Base-by-base conservation (phyloP, 2,888 invertebrate genomes). In the Caenorhabditis drosophilae region DNA sequence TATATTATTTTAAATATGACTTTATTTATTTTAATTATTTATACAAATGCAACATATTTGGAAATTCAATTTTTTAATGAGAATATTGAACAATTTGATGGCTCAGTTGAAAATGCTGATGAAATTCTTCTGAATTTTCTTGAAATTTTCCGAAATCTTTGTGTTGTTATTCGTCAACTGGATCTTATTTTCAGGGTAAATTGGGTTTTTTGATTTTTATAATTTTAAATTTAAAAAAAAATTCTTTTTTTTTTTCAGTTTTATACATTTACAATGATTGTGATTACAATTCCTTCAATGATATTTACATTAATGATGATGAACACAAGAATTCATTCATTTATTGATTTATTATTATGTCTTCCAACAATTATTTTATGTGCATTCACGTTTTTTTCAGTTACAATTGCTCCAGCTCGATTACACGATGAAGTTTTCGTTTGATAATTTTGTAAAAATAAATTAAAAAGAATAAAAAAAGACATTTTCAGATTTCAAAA, bases 401-500 rank as follows among this genome's bases (percentile, higher is more conserved):
- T 72, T 1, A 72, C 72, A 0, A 59, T 72, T 38, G 67, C 72
- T 50, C 72, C 72, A 18, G 72, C 72, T 0, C 52, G 72, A 18
- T 46, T 72, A 4, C 72, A 72, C 40, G 72, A 72, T 49, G 67
- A 67, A 54, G 64, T 46, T n/a, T 25, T 12, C 22, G n/a, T n/a
- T n/a, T n/a, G n/a, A n/a, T n/a, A n/a, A n/a, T n/a, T n/a, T n/a
- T n/a, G n/a, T n/a, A n/a, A n/a, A n/a, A n/a, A n/a, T n/a, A n/a
- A n/a, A n/a, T n/a, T n/a, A n/a, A n/a, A n/a, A n/a, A n/a, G n/a
- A n/a, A n/a, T n/a, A n/a, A n/a, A n/a, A n/a, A n/a, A n/a, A n/a
- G n/a, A n/a, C n/a, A 27, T 22, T 60, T 61, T 20, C 84, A 88
- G 85, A 87, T 89, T 44, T 88, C 87, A 11, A 54, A 55, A 31